A percentile compares a stretch with the other conserved stretches of the same genome.
Evolutionary conservation across 2,113 vertebrate species (phyloP).

Genomic region (Lophura nycthemera): DNA sequence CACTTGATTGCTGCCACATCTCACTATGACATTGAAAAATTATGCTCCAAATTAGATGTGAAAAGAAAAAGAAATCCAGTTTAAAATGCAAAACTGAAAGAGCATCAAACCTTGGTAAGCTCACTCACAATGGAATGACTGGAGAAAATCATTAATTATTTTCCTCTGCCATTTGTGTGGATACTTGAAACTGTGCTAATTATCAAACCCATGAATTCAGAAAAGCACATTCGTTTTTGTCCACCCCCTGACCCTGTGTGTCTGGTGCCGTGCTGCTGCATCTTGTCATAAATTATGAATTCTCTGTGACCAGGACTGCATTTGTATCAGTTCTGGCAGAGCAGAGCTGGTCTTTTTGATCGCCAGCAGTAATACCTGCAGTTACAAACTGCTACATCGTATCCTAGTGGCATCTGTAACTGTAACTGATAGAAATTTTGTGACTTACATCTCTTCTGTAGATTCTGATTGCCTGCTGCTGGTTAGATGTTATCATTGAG

Average conservation of each 20-base stretch:
- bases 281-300: neutral
- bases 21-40: slow-evolving; percentile 34
- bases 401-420: neutral
- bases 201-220: neutral
- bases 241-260: neutral
- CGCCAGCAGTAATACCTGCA: neutral
- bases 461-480: neutral
- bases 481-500: neutral
- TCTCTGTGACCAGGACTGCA: neutral
- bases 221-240: neutral
- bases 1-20: slow-evolving; percentile 30
- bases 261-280: neutral
- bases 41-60: neutral
- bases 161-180: neutral
- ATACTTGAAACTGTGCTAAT: neutral
- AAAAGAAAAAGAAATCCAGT: slow-evolving; percentile 28
- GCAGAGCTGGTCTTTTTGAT: neutral
- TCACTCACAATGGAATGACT: neutral
- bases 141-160: neutral
- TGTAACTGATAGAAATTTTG: neutral
- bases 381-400: neutral
- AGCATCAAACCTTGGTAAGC: neutral
- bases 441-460: neutral
- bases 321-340: neutral
- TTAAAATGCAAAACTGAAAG: slow-evolving; percentile 10